Evolutionary conservation across 2,113 vertebrate species (phyloP).

Genomic region (Fukomys damarensis): DNA sequence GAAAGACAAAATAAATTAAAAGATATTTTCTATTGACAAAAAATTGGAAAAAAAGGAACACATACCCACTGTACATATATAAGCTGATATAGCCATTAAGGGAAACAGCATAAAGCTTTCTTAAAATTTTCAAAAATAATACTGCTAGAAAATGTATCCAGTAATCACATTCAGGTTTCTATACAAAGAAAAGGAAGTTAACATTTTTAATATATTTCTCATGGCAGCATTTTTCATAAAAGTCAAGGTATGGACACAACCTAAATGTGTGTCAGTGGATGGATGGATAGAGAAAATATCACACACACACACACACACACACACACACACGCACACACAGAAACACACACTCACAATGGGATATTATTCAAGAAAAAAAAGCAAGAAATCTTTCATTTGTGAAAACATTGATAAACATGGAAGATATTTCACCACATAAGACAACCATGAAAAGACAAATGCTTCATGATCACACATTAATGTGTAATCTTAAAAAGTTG

Average conservation of each 20-base stretch:
- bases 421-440: too few species aligned
- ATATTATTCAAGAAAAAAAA: neutral
- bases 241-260: neutral
- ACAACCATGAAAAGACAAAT: neutral
- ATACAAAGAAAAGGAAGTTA: neutral
- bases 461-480: neutral
- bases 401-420: neutral
- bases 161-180: neutral
- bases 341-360: neutral
- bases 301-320: neutral
- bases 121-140: neutral
- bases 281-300: neutral
- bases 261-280: neutral
- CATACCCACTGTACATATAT: neutral
- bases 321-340: too few species aligned
- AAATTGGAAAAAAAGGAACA: neutral
- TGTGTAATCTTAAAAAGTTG: neutral
- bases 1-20: neutral
- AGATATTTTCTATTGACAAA: neutral
- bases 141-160: neutral
- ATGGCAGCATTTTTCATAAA: neutral
- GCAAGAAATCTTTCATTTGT: neutral
- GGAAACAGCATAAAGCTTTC: neutral
- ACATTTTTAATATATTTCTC: neutral
- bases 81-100: neutral